Conservation (phyloP, 2,888 invertebrate genomes). For the Spicauda simplicius region DNA sequence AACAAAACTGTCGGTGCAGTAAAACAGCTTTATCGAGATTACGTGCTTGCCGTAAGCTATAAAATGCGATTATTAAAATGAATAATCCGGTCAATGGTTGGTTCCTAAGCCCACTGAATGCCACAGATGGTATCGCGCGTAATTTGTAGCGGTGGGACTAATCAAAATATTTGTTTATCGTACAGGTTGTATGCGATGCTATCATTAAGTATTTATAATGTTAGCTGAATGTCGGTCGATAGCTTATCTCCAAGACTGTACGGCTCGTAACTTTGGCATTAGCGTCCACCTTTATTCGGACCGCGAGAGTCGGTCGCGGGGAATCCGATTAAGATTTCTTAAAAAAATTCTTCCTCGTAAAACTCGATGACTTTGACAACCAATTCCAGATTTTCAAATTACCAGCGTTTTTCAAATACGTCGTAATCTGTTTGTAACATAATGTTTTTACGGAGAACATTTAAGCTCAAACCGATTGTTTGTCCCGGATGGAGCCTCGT, state of each 20-base stretch:
- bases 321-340: constrained; percentile 36
- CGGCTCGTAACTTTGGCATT: constrained; percentile 42
- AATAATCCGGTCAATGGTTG: constrained; percentile 36
- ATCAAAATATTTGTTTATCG: constrained; percentile 78
- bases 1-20: constrained; percentile 64
- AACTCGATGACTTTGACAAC: constrained; percentile 22
- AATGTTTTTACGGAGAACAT: constrained; percentile 13
- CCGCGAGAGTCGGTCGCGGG: constrained; percentile 20
- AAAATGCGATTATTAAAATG: constrained; percentile 36
- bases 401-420: constrained; percentile 18
- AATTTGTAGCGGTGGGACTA: constrained; percentile 68
- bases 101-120: constrained; percentile 39
- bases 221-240: constrained; percentile 58
- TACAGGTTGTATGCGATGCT: constrained; percentile 58
- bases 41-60: constrained; percentile 23
- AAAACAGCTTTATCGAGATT: constrained; percentile 37
- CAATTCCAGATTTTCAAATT: constrained; percentile 18
- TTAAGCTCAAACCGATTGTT: constrained; percentile 4
- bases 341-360: constrained; percentile 30
- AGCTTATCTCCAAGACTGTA: constrained; percentile 57
- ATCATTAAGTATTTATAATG: constrained; percentile 64
- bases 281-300: constrained; percentile 41
- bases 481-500: constrained; percentile 16
- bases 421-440: constrained; percentile 14
- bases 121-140: constrained; percentile 62